These are phyloP conservation scores for Zaprionus vittiger DNA, from an alignment of 1,140 invertebrate genomes.

Conservation along the genomic window DNA sequence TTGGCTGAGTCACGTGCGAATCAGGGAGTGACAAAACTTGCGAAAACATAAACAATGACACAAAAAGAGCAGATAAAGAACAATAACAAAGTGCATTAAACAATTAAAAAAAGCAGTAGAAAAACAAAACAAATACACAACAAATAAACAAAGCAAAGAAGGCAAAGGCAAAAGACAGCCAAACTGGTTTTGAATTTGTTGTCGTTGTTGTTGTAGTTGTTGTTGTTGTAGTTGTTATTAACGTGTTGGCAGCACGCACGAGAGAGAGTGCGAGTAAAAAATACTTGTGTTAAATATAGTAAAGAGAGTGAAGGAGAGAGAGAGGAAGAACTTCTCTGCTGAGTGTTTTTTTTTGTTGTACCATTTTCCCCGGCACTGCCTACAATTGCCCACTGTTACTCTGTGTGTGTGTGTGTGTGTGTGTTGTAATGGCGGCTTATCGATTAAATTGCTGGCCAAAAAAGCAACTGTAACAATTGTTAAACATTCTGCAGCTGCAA, in stretches of 20 bases:
- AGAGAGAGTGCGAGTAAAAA: conserved; percentile 3
- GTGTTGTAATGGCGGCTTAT: conserved; percentile 2
- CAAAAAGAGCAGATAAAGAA: conserved; percentile 1
- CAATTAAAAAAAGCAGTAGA: conserved; percentile 19
- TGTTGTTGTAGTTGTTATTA: conserved; percentile 32
- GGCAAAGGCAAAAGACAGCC: conserved; percentile 42
- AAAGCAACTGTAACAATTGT: conserved; percentile 7
- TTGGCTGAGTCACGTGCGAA: conserved; percentile 50
- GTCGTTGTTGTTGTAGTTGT: conserved; percentile 48
- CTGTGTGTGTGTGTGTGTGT: neutral
- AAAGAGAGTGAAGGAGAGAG: neutral
- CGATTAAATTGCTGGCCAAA: conserved; percentile 2
- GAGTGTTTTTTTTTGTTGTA: neutral
- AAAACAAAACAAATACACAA: conserved; percentile 20
- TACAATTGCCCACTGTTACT: neutral
- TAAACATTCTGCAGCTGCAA: neutral
- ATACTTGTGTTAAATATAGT: neutral
- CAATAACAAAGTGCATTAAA: conserved; percentile 46
- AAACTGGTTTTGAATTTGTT: conserved; percentile 67
- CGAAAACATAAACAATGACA: conserved; percentile 3
- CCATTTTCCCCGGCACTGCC: neutral
- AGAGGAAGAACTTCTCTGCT: neutral
- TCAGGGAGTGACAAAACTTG: neutral
- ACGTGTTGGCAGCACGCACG: conserved; percentile 33
- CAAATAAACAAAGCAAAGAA: conserved; percentile 22